Conservation (phyloP, 2,888 invertebrate species). For the Disparrhopalites patrizii region DNA sequence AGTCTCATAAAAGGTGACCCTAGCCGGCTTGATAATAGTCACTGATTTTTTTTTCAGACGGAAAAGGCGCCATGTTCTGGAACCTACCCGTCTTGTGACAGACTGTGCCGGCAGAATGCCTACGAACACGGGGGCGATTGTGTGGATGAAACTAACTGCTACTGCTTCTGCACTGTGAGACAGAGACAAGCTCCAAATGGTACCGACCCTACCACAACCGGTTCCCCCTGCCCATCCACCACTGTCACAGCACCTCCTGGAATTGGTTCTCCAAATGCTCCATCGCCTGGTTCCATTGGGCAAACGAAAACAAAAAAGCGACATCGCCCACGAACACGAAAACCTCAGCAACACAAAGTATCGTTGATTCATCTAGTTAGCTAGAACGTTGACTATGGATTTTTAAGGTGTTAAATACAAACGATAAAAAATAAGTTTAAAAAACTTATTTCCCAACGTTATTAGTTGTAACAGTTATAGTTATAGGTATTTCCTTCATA, state of each 20-base stretch:
- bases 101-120: slow-evolving; percentile 16
- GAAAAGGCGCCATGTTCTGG: slow-evolving; percentile 18
- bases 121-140: slow-evolving; percentile 25
- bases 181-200: slow-evolving; percentile 22
- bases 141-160: slow-evolving; percentile 12
- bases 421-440: too few species aligned
- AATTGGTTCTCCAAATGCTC: background rate
- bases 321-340: background rate
- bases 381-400: too few species aligned
- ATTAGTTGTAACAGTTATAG: too few species aligned
- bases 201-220: background rate
- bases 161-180: slow-evolving; percentile 18
- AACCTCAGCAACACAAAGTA: background rate
- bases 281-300: slow-evolving; percentile 6
- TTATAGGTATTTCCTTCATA: too few species aligned
- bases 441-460: too few species aligned
- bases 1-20: background rate
- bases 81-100: slow-evolving; percentile 22
- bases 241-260: background rate
- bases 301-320: background rate
- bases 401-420: too few species aligned
- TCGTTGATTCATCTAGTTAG: too few species aligned
- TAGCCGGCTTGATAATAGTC: background rate
- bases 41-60: background rate
- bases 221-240: background rate